Conservation (phyloP, 2,888 invertebrate species). For the Apeira syringaria region DNA sequence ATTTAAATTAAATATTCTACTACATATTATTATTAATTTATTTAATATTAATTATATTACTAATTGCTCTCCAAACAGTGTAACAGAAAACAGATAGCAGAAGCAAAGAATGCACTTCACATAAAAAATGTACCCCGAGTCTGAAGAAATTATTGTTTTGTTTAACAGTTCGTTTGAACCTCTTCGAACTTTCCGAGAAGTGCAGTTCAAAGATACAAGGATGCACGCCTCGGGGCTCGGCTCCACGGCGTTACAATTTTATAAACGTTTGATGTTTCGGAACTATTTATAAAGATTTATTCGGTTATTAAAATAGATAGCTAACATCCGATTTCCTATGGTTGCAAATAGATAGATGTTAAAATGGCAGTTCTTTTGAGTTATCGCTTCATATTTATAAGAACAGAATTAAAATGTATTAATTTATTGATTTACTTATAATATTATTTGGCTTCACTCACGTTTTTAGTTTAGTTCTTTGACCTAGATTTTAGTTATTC, state of each 20-base stretch:
- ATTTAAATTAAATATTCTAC: too few relatives aligned
- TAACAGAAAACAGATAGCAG: slow-evolving; percentile 8
- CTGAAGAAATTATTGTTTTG: slow-evolving; percentile 6
- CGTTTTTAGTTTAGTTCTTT: too few relatives aligned
- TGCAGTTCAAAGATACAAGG: slow-evolving; percentile 23
- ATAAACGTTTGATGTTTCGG: slow-evolving; percentile 32
- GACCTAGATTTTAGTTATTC: too few relatives aligned
- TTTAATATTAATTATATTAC: too few relatives aligned
- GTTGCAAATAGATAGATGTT: slow-evolving; percentile 15
- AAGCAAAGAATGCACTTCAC: slow-evolving; percentile 9
- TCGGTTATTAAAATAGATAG: slow-evolving; percentile 28
- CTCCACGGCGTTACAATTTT: slow-evolving; percentile 30
- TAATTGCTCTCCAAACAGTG: not conserved
- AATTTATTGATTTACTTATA: too few relatives aligned
- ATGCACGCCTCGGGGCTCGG: slow-evolving; percentile 30
- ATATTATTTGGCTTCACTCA: too few relatives aligned
- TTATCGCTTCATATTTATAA: too few relatives aligned
- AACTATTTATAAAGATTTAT: slow-evolving; percentile 30
- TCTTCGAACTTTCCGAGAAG: slow-evolving; percentile 16
- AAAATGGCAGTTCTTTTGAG: too few relatives aligned
- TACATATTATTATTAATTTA: too few relatives aligned
- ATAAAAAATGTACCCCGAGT: slow-evolving; percentile 4
- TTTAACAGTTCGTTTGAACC: slow-evolving; percentile 15
- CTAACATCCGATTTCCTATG: slow-evolving; percentile 29
- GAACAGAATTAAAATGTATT: too few relatives aligned